Conservation (phyloP, 2,113 vertebrate genomes). For the Puma concolor region DNA sequence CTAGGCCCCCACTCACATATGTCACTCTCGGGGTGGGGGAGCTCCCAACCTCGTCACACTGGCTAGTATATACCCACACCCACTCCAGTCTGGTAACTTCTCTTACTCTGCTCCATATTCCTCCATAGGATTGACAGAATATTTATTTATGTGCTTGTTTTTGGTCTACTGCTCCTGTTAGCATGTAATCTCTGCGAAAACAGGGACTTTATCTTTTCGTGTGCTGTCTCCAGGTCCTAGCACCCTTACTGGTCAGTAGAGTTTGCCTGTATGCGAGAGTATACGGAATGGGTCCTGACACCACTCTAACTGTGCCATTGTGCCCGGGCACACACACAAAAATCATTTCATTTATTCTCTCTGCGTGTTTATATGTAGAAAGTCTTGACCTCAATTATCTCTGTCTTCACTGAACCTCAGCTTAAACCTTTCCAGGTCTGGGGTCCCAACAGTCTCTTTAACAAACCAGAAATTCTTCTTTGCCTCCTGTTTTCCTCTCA, state of each 20-base stretch:
- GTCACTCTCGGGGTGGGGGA: not conserved
- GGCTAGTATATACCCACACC: not conserved
- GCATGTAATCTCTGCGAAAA: not conserved
- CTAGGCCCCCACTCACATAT: not conserved
- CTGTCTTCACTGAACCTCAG: not conserved
- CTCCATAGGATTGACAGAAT: not conserved
- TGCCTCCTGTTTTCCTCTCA: not conserved
- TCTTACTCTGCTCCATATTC: not conserved
- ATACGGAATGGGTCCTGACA: too few relatives aligned
- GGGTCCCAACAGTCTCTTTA: not conserved
- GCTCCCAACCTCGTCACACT: fast-evolving
- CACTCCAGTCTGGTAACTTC: not conserved
- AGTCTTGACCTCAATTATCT: not conserved
- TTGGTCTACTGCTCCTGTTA: not conserved
- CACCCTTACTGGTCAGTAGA: not conserved
- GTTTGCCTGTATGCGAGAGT: not conserved
- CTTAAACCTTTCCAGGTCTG: not conserved
- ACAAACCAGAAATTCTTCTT: not conserved
- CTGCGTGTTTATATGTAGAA: fast-evolving
- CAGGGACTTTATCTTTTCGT: fast-evolving
- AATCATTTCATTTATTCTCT: not conserved
- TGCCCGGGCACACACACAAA: not conserved
- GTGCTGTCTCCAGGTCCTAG: not conserved
- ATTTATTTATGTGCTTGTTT: too few relatives aligned
- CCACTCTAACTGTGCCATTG: too few relatives aligned